Evolutionary conservation across 2,113 vertebrate species (phyloP), one percentile per base, ranked within the genome.

Genomic region (Tamias sibiricus): DNA sequence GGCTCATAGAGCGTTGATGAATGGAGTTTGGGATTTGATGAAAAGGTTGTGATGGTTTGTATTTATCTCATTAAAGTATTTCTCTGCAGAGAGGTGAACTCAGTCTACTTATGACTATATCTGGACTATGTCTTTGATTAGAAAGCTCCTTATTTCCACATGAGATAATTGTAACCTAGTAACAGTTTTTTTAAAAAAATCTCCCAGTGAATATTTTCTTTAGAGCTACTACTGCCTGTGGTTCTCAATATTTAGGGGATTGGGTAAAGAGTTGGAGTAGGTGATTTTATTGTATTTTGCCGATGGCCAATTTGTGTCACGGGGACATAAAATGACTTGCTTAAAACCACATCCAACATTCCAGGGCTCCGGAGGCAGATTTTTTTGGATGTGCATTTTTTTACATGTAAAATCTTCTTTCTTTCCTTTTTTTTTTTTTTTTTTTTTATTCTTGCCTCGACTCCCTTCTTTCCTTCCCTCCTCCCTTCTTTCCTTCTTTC

Each of bases 231-330:
- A 44, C 72, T 74, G n/a, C 62, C 44, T 89, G 47, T 32, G 54
- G 37, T 49, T 88, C 93, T 92, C 17, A 44, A 5, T 13, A 44
- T 83, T 90, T 74, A 42, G 69, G 37, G 37, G 85, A 72, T 40
- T 30, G 0, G 37, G 66, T 69, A 88, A 54, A 8, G 32, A 68
- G 8, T 49, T 22, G 2, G 30, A 57, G 30, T 71, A 28, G 62
- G n/a, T 80, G 68, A 42, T 57, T 94, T 96, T 92, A 94, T n/a
- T 92, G 14, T 85, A 81, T 57, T 96, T 97, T 80, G 75, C 37
- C 89, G 47, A 83, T 75, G 82, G 72, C 26, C 57, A 68, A 80
- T 79, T 71, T 94, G 69, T 93, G 54, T 96, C 93, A 92, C 12
- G 37, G 44, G 20, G 76, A 76, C 59, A 90, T 71, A 90, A 90